Evolutionary conservation across 2,888 invertebrate genomes (phyloP).

Genomic region (Anodontia alba): DNA sequence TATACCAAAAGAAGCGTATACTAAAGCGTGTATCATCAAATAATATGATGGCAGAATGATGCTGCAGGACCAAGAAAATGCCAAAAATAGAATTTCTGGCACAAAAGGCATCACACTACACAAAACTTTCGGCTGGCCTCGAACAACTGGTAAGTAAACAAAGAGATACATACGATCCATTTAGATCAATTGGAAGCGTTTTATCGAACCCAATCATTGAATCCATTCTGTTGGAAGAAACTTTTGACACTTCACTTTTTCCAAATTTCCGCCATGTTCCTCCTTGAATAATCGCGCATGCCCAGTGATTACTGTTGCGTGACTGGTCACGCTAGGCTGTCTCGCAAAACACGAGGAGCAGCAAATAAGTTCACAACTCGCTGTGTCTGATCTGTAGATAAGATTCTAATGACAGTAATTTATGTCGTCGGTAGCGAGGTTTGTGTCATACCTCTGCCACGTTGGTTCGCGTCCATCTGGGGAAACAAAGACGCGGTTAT

Average conservation of each 20-base stretch:
- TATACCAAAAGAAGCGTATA: too few species aligned
- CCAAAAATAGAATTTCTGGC: background rate
- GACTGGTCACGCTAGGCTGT: background rate
- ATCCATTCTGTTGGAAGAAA: constrained; percentile 44
- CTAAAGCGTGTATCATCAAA: too few species aligned
- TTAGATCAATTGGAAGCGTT: constrained; percentile 69
- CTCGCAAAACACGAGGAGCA: background rate
- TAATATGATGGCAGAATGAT: too few species aligned
- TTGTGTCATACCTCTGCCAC: too few species aligned
- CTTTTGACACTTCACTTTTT: background rate
- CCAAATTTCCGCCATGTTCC: constrained; percentile 15
- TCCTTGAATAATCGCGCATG: background rate
- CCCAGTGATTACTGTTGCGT: background rate
- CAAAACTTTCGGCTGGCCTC: background rate
- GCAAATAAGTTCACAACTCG: too few species aligned
- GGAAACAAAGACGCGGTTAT: too few species aligned
- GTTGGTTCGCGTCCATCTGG: too few species aligned
- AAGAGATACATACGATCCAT: constrained; percentile 34
- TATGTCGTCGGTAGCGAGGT: too few species aligned
- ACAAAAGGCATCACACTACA: background rate
- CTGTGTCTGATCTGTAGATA: too few species aligned
- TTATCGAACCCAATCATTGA: constrained; percentile 60
- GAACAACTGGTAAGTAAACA: too few species aligned
- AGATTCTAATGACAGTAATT: too few species aligned
- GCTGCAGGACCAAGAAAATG: background rate